A percentile compares a stretch with the other conserved stretches of the same genome.
Evolutionary conservation across 1,140 invertebrate genomes (phyloP).

Genomic region (Gryllus bimaculatus): DNA sequence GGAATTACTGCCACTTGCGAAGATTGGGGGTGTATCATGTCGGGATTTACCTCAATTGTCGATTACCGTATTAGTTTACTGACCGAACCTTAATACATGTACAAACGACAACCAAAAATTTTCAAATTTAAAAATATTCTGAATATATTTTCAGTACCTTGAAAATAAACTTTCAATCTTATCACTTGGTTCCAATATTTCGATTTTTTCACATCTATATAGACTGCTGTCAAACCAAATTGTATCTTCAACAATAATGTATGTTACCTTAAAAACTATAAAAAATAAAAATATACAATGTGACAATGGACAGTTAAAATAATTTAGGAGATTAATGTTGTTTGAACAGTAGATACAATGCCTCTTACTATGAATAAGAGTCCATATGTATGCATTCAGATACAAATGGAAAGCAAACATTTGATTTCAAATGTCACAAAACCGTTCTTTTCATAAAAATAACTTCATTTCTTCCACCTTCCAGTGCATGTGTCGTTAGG

Average conservation of each 20-base stretch:
- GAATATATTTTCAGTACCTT: neutral
- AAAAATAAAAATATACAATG: neutral
- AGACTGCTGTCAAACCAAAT: too few species aligned
- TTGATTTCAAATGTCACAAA: too few species aligned
- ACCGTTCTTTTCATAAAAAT: neutral
- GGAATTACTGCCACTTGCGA: too few species aligned
- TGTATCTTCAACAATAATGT: neutral
- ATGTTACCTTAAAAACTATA: neutral
- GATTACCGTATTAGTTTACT: too few species aligned
- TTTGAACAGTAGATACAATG: neutral
- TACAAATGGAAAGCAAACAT: too few species aligned
- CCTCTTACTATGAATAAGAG: too few species aligned
- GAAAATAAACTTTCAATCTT: neutral
- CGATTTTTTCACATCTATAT: neutral
- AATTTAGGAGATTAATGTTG: neutral
- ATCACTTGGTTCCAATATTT: neutral
- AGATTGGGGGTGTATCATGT: too few species aligned
- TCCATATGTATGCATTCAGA: too few species aligned
- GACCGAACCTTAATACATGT: too few species aligned
- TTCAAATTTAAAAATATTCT: too few species aligned
- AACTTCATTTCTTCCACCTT: neutral
- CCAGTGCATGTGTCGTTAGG: neutral
- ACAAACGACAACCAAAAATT: too few species aligned
- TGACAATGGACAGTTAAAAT: neutral
- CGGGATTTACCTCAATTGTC: too few species aligned